A percentile compares a stretch with the other conserved stretches of the same genome.
phyloP scores from a whole-genome alignment of 2,113 vertebrate species.

The Prunella himalayana region DNA sequence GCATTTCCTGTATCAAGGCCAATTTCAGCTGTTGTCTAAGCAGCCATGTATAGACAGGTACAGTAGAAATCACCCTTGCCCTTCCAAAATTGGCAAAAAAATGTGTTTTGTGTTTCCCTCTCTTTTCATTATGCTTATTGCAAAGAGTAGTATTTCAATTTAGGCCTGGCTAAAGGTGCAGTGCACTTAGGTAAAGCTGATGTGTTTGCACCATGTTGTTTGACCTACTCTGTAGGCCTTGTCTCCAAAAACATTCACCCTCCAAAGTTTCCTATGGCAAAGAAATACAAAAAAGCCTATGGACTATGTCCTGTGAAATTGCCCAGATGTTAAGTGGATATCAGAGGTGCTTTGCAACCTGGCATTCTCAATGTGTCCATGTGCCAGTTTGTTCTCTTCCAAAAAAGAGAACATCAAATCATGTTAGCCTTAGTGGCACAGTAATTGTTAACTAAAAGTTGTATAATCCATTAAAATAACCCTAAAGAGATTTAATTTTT shows the following conservation, averaged over 20 bases:
- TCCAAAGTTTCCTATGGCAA: not conserved
- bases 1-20: not conserved
- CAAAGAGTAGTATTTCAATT: not conserved
- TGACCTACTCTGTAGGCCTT: not conserved
- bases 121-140: not conserved
- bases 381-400: not conserved
- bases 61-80: fast-evolving
- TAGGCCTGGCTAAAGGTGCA: not conserved
- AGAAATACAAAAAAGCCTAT: not conserved
- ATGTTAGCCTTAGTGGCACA: not conserved
- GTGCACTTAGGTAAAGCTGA: not conserved
- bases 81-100: not conserved
- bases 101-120: fast-evolving
- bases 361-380: not conserved
- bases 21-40: not conserved
- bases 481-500: not conserved
- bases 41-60: not conserved
- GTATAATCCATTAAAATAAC: not conserved
- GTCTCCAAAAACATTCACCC: not conserved
- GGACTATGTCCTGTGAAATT: fast-evolving
- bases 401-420: not conserved
- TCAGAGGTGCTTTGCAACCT: not conserved
- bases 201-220: not conserved
- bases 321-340: not conserved
- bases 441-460: not conserved